Conservation (phyloP, 1,140 invertebrate species). For the Melanaphis sacchari region DNA sequence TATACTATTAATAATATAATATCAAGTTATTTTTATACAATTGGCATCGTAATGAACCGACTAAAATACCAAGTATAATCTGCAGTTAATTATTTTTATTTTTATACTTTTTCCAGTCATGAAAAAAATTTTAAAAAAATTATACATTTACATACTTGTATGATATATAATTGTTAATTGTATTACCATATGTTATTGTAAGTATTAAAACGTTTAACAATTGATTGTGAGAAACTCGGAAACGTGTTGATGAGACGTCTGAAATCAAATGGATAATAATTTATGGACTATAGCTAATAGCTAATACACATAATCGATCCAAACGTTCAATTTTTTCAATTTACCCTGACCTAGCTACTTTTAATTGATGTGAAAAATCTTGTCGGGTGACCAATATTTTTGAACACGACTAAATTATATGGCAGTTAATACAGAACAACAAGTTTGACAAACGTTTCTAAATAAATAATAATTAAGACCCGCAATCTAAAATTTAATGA, state of each 20-base stretch:
- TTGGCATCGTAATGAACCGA: background rate
- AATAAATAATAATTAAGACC: too few species aligned
- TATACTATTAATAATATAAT: background rate
- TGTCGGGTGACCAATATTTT: too few species aligned
- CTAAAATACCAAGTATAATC: background rate
- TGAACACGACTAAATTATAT: too few species aligned
- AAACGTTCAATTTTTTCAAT: too few species aligned
- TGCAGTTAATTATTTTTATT: background rate
- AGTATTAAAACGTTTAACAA: background rate
- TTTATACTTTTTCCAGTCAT: background rate
- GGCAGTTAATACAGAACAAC: too few species aligned
- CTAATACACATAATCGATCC: too few species aligned
- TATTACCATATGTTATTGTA: background rate
- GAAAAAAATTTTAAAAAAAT: background rate
- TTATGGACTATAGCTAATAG: background rate
- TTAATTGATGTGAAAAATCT: too few species aligned
- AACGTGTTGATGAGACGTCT: background rate
- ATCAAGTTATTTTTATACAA: slow-evolving; percentile 1
- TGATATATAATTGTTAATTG: background rate
- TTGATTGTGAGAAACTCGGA: background rate
- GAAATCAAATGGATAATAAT: background rate
- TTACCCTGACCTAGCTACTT: too few species aligned
- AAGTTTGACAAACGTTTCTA: too few species aligned
- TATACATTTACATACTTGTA: background rate
- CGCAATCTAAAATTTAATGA: too few species aligned